Percentiles rank a stretch among this genome's conserved stretches.
These are phyloP conservation scores for Orientallactaga bullata DNA, from an alignment of 2,113 vertebrate genomes.

Conservation along the genomic window DNA sequence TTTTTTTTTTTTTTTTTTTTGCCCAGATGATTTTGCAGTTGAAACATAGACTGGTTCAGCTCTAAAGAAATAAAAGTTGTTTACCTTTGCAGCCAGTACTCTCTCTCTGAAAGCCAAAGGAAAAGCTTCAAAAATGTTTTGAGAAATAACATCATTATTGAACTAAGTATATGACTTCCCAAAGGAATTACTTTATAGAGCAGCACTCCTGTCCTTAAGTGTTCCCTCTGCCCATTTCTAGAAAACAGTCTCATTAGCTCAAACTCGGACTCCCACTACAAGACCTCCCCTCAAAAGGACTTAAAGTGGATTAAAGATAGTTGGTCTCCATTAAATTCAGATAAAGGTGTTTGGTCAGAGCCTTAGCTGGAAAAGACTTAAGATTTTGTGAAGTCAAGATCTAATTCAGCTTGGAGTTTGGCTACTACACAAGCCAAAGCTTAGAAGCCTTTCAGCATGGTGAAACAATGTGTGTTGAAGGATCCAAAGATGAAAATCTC, in stretches of 20 bases:
- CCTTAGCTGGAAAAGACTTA: slow-evolving; percentile 64
- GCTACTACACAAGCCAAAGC: slow-evolving; percentile 50
- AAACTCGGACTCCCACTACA: neutral
- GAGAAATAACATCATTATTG: slow-evolving; percentile 79
- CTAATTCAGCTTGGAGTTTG: slow-evolving; percentile 68
- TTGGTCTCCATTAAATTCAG: slow-evolving; percentile 54
- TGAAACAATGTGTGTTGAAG: slow-evolving; percentile 62
- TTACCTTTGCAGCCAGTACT: slow-evolving; percentile 66
- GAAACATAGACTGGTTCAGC: slow-evolving; percentile 40
- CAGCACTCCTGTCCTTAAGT: slow-evolving; percentile 34
- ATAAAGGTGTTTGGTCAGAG: slow-evolving; percentile 41
- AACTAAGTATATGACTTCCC: slow-evolving; percentile 72
- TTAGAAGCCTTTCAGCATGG: slow-evolving; percentile 70
- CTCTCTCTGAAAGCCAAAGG: slow-evolving; percentile 64
- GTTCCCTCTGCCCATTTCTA: slow-evolving; percentile 54
- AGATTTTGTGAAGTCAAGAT: slow-evolving; percentile 63
- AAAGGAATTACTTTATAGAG: slow-evolving; percentile 64
- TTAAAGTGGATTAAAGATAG: slow-evolving; percentile 43
- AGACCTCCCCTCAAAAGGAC: slow-evolving; percentile 20
- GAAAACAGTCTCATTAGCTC: slow-evolving; percentile 59
- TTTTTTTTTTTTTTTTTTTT: slow-evolving; percentile 44
- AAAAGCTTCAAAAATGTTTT: slow-evolving; percentile 78
- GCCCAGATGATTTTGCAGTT: slow-evolving; percentile 55
- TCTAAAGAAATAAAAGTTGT: slow-evolving; percentile 70
- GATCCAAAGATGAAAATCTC: slow-evolving; percentile 63